A percentile compares a stretch with the other conserved stretches of the same genome.
Evolutionary conservation across 2,888 invertebrate species (phyloP).

Genomic region (Cantharis lateralis): DNA sequence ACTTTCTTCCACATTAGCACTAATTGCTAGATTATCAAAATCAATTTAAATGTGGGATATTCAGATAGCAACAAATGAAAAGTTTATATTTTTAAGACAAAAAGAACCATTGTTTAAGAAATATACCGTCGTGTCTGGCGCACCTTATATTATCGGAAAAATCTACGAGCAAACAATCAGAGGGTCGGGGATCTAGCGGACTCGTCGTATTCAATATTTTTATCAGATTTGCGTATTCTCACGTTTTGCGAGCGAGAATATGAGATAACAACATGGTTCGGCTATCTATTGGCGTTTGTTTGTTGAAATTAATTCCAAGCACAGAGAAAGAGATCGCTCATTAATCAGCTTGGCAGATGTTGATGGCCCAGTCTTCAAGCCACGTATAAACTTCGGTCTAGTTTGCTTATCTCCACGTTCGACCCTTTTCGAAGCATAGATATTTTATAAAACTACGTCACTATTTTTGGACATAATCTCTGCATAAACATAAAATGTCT

Average conservation of each 20-base stretch:
- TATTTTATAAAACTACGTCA: not conserved
- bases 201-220: slow-evolving; percentile 51
- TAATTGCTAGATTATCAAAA: not conserved
- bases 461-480: not conserved
- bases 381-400: not conserved
- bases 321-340: slow-evolving; percentile 50
- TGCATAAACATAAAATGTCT: not conserved
- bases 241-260: slow-evolving; percentile 51
- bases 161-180: slow-evolving; percentile 50
- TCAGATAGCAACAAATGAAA: not conserved
- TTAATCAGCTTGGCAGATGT: slow-evolving; percentile 49
- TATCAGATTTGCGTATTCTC: slow-evolving; percentile 57
- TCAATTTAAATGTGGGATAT: not conserved
- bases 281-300: slow-evolving; percentile 54
- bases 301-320: slow-evolving; percentile 54
- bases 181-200: slow-evolving; percentile 36
- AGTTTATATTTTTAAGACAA: slow-evolving; percentile 2
- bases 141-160: slow-evolving; percentile 47
- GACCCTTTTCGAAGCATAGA: not conserved
- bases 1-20: not conserved
- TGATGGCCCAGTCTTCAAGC: slow-evolving; percentile 35
- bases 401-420: slow-evolving; percentile 4
- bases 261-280: slow-evolving; percentile 49
- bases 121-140: slow-evolving; percentile 47
- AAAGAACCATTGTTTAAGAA: slow-evolving; percentile 28